Evolutionary conservation across 2,888 invertebrate species (phyloP).

Genomic region (Leptopilina myrica): DNA sequence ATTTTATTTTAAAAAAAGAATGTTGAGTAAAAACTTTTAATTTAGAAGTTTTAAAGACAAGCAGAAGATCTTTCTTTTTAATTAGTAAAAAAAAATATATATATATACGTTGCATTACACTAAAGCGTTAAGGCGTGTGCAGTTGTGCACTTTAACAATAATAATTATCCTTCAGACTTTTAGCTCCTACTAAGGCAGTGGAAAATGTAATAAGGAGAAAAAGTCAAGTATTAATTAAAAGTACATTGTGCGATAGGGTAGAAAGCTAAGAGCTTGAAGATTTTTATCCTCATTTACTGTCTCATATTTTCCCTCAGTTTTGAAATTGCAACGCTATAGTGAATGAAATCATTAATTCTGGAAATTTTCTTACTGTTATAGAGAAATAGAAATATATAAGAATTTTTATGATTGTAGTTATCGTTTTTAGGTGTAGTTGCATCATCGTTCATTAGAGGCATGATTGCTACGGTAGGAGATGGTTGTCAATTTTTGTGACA

Average conservation of each 20-base stretch:
- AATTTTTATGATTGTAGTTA: too few relatives aligned
- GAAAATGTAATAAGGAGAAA: slow-evolving; percentile 26
- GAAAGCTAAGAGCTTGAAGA: slow-evolving; percentile 11
- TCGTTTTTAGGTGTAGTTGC: too few relatives aligned
- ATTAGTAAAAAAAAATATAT: slow-evolving; percentile 11
- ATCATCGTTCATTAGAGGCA: too few relatives aligned
- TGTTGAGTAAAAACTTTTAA: not conserved
- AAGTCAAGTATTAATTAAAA: slow-evolving; percentile 37
- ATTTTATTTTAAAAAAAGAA: not conserved
- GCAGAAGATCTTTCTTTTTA: slow-evolving; percentile 3
- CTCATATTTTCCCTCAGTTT: not conserved
- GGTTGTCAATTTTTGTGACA: too few relatives aligned
- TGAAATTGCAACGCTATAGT: not conserved
- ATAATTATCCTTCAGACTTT: slow-evolving; percentile 28
- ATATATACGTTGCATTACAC: slow-evolving; percentile 2
- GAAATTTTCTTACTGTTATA: too few relatives aligned
- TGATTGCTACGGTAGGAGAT: too few relatives aligned
- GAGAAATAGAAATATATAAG: too few relatives aligned
- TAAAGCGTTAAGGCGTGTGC: slow-evolving; percentile 16
- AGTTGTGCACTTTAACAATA: slow-evolving; percentile 27
- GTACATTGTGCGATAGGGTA: slow-evolving; percentile 24
- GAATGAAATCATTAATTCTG: not conserved
- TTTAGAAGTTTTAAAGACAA: slow-evolving; percentile 8
- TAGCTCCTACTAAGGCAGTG: slow-evolving; percentile 15
- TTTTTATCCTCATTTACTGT: not conserved